Evolutionary conservation across 2,888 invertebrate species (phyloP).

Genomic region (Aethes cnicana): DNA sequence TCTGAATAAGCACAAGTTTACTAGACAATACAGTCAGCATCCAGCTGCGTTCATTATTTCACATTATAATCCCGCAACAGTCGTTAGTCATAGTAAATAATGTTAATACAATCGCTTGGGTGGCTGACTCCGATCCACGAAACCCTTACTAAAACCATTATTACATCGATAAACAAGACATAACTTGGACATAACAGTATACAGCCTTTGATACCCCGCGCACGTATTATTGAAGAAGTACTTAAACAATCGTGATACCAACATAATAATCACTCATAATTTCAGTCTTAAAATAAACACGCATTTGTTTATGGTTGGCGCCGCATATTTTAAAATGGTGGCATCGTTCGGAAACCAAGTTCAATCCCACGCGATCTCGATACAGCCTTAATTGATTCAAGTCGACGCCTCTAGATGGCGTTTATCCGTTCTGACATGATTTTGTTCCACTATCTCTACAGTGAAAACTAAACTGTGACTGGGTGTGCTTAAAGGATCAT

Average conservation of each 20-base stretch:
- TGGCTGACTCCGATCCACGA: slow-evolving; percentile 30
- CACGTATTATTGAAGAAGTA: slow-evolving; percentile 29
- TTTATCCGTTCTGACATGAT: slow-evolving; percentile 32
- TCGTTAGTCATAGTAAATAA: slow-evolving; percentile 37
- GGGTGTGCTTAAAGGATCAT: slow-evolving; percentile 1
- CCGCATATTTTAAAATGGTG: slow-evolving; percentile 59
- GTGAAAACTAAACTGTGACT: slow-evolving; percentile 1
- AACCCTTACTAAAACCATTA: slow-evolving; percentile 31
- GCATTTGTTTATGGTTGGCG: slow-evolving; percentile 50
- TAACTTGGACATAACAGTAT: slow-evolving; percentile 31
- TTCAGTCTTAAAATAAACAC: slow-evolving; percentile 46
- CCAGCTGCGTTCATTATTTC: slow-evolving; percentile 31
- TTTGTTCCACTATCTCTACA: slow-evolving; percentile 8
- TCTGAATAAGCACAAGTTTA: slow-evolving; percentile 11
- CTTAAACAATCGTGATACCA: slow-evolving; percentile 25
- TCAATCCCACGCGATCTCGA: slow-evolving; percentile 41
- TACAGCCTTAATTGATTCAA: slow-evolving; percentile 50
- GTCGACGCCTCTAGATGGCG: slow-evolving; percentile 46
- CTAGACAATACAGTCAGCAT: slow-evolving; percentile 32
- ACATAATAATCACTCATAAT: slow-evolving; percentile 31
- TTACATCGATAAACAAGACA: slow-evolving; percentile 31
- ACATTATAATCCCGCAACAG: slow-evolving; percentile 27
- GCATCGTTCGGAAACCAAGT: slow-evolving; percentile 51
- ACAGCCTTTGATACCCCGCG: slow-evolving; percentile 22
- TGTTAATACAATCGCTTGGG: slow-evolving; percentile 36